Evolutionary conservation across 2,113 vertebrate species (phyloP), one percentile per base, ranked within the genome.

Genomic region (Rhinolophus sinicus): DNA sequence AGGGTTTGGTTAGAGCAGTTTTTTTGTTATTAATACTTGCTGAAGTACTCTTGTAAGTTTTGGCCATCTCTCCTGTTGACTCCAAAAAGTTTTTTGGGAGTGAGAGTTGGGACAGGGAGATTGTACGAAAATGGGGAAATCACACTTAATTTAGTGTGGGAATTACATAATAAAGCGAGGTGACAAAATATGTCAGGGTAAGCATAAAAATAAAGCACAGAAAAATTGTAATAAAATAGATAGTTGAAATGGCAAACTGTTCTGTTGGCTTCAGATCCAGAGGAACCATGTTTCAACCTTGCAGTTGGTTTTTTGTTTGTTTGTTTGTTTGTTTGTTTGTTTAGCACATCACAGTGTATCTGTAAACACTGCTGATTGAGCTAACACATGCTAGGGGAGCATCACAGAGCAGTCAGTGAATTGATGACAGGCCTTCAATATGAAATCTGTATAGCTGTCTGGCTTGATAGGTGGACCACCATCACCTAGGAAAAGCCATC

Each of bases 281-380:
- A 88, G 69, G 54, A 96, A 90, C 10, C 77, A 26, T 64, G 54
- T 90, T 96, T 96, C 14, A 33, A 76, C 64, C 16, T 87, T 92
- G 81, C 35, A 84, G 64, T 60, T 81, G 69, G 5, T 80, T 47
- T 40, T 35, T 81, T 62, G 12, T 30, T 54, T 52, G 52, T 52
- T 62, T 62, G 26, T 62, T 26, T 62, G 22, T 28, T 26, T 62
- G 60, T 62, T 24, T 62, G 11, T 60, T 64, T 69, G 35, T 76
- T 81, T 56, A 60, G 40, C 88, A 75, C 58, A 90, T 80, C 38
- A 28, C 35, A 56, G 26, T 87, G 83, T 92, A 77, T 96, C 85
- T 84, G 82, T 96, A 95, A 97, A 93, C 54, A 88, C 21, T 60
- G 44, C 52, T 85, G 93, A 96, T 88, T 87, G 95, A 76, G 65